Base-by-base conservation (phyloP, 2,797 vertebrate genomes). In the Stomatorhinus walkeri region DNA sequence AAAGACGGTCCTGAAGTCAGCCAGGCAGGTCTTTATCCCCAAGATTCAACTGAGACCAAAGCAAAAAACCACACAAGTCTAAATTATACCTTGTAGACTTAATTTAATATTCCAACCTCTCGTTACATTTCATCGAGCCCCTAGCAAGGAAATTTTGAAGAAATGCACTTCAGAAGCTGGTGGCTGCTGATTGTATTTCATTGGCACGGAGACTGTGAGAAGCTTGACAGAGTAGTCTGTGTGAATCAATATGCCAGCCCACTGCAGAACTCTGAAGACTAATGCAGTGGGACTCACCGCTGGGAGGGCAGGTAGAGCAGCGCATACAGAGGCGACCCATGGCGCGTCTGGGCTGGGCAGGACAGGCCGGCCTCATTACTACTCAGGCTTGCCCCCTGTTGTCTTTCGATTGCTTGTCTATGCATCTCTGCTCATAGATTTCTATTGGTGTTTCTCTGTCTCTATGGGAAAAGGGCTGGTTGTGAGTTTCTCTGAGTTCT, bases 241-340 rank as follows among this genome's bases (percentile, higher is more conserved):
- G 61, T 87, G 56, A 24, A 68, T 87, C 87, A 87, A 68, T 87
- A 68, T 87, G 59, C 32, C 59, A 64, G 87, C 32, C 59, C 59
- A 48, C 59, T 54, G 61, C n/a, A 68, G 59, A 59, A 46, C 87
- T 64, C 43, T 36, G 46, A 32, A 64, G 56, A 64, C 22, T 46
- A 40, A 36, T 59, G 54, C 52, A 36, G 52, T 56, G 85, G 32
- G 51, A 8, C 10, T 22, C 51, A 36, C 85, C 40, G 85, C 85
- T 87, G 85, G 6, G 85, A 61, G 85, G 32, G 51, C 52, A 87
- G 28, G 32, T 87, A 40, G 5, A 56, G 51, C 51, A 54, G 22
- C 4, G 6, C 28, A 14, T 6, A 40, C 3, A 2, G 6, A 87
- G 51, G 19, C 52, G 14, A 36, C 32, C 10, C 85, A 87, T 8